Evolutionary conservation across 2,888 invertebrate genomes (phyloP).

Genomic region (Idaea biselata): DNA sequence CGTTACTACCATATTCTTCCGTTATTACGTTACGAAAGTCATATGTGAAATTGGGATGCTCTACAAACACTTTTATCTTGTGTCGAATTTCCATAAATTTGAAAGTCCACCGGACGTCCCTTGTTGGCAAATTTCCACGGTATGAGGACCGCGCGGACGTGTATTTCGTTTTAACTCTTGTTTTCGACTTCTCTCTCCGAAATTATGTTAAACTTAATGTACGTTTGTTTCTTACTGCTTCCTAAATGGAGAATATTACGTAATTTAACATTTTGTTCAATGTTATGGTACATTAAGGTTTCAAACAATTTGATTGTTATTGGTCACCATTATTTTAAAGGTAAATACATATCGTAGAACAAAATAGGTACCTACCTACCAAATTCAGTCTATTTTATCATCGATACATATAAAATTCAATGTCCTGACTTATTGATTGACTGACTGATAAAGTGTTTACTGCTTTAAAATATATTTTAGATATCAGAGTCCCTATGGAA

Average conservation of each 20-base stretch:
- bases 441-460: too few species aligned
- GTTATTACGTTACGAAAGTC: slow-evolving; percentile 41
- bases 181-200: slow-evolving; percentile 29
- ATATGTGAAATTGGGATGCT: slow-evolving; percentile 49
- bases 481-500: too few species aligned
- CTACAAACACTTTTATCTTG: slow-evolving; percentile 62
- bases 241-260: slow-evolving; percentile 11
- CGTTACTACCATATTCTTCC: slow-evolving; percentile 43
- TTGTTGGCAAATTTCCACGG: slow-evolving; percentile 61
- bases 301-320: background rate
- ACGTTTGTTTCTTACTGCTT: slow-evolving; percentile 24
- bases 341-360: too few species aligned
- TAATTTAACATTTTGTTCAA: background rate
- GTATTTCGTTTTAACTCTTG: slow-evolving; percentile 42
- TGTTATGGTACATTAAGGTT: background rate
- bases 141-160: slow-evolving; percentile 38
- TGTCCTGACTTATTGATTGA: too few species aligned
- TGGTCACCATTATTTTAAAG: too few species aligned
- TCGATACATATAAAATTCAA: too few species aligned
- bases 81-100: slow-evolving; percentile 67
- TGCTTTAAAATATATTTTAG: too few species aligned
- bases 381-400: too few species aligned
- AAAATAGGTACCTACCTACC: too few species aligned
- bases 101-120: slow-evolving; percentile 57
- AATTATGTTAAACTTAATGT: slow-evolving; percentile 28